These are phyloP conservation scores for Nemotelus nigrinus DNA, from an alignment of 2,888 invertebrate genomes.

Conservation along the genomic window DNA sequence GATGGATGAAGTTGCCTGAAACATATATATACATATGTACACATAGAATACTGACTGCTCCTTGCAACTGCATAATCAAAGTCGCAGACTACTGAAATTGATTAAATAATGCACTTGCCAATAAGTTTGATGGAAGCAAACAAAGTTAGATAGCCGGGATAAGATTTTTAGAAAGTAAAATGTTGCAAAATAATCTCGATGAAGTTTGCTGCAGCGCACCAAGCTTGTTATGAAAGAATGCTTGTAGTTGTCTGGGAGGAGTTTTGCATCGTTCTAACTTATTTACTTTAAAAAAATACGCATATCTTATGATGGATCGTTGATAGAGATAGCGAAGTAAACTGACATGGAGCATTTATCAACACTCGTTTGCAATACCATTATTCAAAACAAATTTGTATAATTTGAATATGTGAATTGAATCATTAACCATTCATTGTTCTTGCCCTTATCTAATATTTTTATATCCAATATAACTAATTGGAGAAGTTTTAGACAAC, in stretches of 20 bases:
- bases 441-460: too few species aligned
- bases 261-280: not conserved
- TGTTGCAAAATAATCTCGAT: not conserved
- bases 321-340: too few species aligned
- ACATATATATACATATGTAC: too few species aligned
- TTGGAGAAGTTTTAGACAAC: too few species aligned
- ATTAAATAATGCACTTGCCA: conserved; percentile 41
- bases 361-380: too few species aligned
- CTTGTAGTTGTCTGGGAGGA: not conserved
- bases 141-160: conserved; percentile 11
- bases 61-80: not conserved
- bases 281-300: not conserved
- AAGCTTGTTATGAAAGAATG: not conserved
- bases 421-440: too few species aligned
- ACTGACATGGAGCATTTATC: too few species aligned
- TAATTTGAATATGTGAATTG: too few species aligned
- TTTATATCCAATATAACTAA: too few species aligned
- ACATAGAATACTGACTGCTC: not conserved
- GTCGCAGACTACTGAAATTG: conserved; percentile 25
- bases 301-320: not conserved
- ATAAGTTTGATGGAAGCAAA: conserved; percentile 13
- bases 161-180: not conserved
- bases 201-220: not conserved
- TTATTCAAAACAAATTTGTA: too few species aligned
- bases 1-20: too few species aligned